Conservation (phyloP, 1,140 invertebrate species). For the Octopus bimaculoides region DNA sequence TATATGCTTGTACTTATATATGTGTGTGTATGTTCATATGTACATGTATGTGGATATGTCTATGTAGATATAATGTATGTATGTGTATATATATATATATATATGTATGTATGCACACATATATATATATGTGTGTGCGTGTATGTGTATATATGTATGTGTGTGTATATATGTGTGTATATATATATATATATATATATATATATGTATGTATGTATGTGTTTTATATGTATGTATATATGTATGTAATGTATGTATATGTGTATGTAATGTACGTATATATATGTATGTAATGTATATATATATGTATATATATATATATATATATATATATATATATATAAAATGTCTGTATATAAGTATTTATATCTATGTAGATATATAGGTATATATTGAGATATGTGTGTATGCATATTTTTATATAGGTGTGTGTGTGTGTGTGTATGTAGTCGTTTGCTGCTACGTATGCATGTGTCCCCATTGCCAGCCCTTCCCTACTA, state of each 20-base stretch:
- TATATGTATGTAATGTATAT: background rate
- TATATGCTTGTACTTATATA: background rate
- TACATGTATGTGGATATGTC: background rate
- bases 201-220: background rate
- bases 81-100: background rate
- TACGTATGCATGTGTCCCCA: too few species aligned
- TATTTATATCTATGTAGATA: background rate
- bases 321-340: background rate
- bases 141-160: background rate
- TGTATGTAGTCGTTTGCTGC: too few species aligned
- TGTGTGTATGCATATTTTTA: background rate
- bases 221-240: background rate
- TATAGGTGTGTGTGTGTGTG: too few species aligned
- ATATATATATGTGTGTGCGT: background rate
- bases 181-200: background rate
- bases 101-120: background rate
- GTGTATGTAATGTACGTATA: background rate
- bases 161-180: background rate
- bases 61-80: background rate
- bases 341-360: background rate
- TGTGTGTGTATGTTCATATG: background rate
- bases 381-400: background rate
- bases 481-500: too few species aligned
- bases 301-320: background rate
- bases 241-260: background rate